Evolutionary conservation across 2,113 vertebrate species (phyloP).

Genomic region (Sus scrofa): T2T-Sscrofa CM001155.3:5413501-5414000

Average conservation of each 20-base stretch:
- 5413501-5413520: background rate
- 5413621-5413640: constrained; percentile 32
- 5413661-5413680: too few relatives aligned
- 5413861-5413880: background rate
- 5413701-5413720: background rate
- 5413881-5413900: background rate
- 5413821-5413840: background rate
- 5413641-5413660: background rate
- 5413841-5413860: background rate
- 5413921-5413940: background rate
- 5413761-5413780: background rate
- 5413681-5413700: background rate
- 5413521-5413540: constrained; percentile 43
- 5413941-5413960: background rate
- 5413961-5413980: too few relatives aligned
- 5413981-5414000: too few relatives aligned
- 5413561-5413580: constrained; percentile 57
- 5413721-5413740: background rate
- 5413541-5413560: constrained; percentile 76
- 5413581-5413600: constrained; percentile 67
- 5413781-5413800: background rate
- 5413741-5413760: background rate
- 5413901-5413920: background rate
- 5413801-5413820: constrained; percentile 5
- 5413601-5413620: constrained; percentile 37